Conservation (phyloP, 1,140 invertebrate genomes). For the Metopolophium dirhodum region DNA sequence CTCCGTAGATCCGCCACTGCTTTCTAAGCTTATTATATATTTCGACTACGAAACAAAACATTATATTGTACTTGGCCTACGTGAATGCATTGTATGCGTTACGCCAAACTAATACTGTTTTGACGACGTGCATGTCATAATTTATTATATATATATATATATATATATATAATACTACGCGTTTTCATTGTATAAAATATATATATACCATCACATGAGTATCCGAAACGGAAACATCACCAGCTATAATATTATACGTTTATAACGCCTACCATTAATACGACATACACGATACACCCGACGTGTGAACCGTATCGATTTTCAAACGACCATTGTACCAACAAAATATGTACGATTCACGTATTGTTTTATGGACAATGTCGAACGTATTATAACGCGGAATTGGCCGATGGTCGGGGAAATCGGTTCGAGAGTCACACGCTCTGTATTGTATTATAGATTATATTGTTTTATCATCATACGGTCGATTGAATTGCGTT, state of each 20-base stretch:
- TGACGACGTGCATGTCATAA: background rate
- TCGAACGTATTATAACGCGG: too few relatives aligned
- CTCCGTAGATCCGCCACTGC: background rate
- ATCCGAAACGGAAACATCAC: background rate
- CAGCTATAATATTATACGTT: background rate
- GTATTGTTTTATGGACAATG: background rate
- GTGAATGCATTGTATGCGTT: conserved; percentile 14
- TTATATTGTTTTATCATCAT: background rate
- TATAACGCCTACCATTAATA: background rate
- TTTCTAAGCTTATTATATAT: background rate
- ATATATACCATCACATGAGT: background rate
- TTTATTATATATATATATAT: background rate
- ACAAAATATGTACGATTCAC: background rate
- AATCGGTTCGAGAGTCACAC: background rate
- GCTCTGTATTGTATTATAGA: background rate
- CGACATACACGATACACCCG: background rate
- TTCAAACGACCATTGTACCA: background rate
- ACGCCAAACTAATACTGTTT: conserved; percentile 10
- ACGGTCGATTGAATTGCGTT: background rate
- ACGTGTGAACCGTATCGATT: background rate
- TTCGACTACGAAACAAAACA: background rate
- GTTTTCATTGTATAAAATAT: background rate
- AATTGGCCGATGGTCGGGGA: background rate
- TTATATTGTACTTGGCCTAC: background rate
- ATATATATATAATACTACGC: background rate